phyloP scores from a whole-genome alignment of 1,140 invertebrate species.

The Halictus rubicundus region DNA sequence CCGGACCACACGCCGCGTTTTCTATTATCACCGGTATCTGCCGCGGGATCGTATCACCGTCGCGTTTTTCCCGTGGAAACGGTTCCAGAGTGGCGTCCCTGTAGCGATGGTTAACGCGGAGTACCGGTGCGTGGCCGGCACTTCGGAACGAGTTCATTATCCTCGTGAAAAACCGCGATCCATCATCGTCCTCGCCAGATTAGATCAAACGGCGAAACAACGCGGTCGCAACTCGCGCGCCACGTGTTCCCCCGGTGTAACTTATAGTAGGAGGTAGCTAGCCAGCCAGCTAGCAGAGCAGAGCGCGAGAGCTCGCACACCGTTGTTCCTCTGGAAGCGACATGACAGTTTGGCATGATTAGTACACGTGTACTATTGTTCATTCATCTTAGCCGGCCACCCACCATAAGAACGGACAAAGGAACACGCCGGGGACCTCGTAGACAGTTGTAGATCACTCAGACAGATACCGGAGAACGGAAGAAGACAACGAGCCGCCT shows the following conservation, averaged over 20 bases:
- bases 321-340: conserved; percentile 61
- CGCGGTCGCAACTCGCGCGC: not conserved
- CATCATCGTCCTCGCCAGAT: conserved; percentile 46
- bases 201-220: conserved; percentile 56
- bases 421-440: conserved; percentile 24
- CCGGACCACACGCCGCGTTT: conserved; percentile 33
- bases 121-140: not conserved
- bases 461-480: conserved; percentile 5
- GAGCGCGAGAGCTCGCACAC: conserved; percentile 10
- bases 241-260: conserved; percentile 33
- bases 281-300: not conserved
- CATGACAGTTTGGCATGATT: conserved; percentile 72
- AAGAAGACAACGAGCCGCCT: conserved; percentile 3
- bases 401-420: conserved; percentile 58
- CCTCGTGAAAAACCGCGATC: conserved; percentile 42
- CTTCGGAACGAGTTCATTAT: conserved; percentile 49
- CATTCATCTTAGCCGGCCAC: conserved; percentile 65
- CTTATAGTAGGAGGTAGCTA: conserved; percentile 42
- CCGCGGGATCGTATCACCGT: not conserved
- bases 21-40: conserved; percentile 18
- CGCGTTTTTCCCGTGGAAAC: not conserved
- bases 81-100: not conserved
- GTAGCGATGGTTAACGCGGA: not conserved
- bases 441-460: conserved; percentile 38
- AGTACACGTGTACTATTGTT: conserved; percentile 74